phyloP scores from a whole-genome alignment of 37 sponge, comb jelly and placozoan species.

The Aplysina aerophoba region DNA sequence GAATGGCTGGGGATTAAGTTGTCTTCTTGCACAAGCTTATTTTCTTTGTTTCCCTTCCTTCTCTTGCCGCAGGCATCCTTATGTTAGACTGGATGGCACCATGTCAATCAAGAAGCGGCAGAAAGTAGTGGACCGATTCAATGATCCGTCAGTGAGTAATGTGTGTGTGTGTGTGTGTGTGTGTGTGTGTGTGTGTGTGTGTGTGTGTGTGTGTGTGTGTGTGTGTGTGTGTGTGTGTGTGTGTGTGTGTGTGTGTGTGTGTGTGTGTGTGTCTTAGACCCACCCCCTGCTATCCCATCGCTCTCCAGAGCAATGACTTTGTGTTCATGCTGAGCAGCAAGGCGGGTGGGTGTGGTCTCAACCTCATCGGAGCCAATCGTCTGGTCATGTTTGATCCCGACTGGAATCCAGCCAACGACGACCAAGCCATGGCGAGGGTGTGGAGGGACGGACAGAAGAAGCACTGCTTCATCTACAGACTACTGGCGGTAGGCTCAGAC shows the following conservation, averaged over 20 bases:
- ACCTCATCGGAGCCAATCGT: constrained; percentile 95
- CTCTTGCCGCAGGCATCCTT: constrained; percentile 60
- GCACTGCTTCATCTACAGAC: constrained; percentile 89
- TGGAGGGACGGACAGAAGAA: constrained; percentile 99
- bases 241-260: constrained; percentile 5
- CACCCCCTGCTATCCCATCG: not conserved
- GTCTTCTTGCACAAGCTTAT: no score
- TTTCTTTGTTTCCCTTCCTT: no score
- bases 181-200: not conserved
- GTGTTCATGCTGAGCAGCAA: constrained; percentile 99
- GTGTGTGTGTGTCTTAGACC: not conserved
- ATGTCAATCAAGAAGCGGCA: constrained; percentile 94
- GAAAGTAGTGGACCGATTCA: constrained; percentile 97
- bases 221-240: not conserved
- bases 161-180: not conserved
- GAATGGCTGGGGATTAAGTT: no score
- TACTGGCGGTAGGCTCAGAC: constrained; percentile 83
- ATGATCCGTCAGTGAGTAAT: constrained; percentile 74
- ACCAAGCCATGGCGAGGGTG: constrained; percentile 96
- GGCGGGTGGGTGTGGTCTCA: constrained; percentile 99
- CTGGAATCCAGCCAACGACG: constrained; percentile 98
- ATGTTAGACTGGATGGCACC: constrained; percentile 94
- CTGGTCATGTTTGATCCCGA: constrained; percentile 98
- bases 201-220: not conserved
- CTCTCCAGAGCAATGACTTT: constrained; percentile 79